These are phyloP conservation scores for Epinephelus coioides DNA, from an alignment of 2,797 vertebrate species.

Conservation along the genomic window DNA sequence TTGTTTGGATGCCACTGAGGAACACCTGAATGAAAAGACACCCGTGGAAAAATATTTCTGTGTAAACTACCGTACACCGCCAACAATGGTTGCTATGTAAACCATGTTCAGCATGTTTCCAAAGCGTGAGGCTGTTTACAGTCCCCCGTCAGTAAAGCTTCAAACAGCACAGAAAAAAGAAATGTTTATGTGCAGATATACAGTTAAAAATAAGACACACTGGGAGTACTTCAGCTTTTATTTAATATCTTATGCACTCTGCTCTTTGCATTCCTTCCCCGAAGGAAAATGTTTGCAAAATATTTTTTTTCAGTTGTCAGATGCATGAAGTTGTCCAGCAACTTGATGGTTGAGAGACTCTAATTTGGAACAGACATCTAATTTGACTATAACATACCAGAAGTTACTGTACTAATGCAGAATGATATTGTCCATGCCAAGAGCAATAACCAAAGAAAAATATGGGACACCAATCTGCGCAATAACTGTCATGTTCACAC, in stretches of 20 bases:
- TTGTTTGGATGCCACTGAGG: conserved; percentile 49
- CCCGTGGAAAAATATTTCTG: conserved; percentile 41
- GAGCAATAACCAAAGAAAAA: not conserved
- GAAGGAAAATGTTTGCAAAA: conserved; percentile 20
- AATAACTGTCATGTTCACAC: not conserved
- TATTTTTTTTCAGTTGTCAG: conserved; percentile 8
- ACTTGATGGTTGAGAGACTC: conserved; percentile 47
- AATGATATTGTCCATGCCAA: not conserved
- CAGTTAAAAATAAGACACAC: not conserved
- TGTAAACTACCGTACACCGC: conserved; percentile 17
- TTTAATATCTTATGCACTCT: not conserved
- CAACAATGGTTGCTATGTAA: conserved; percentile 30
- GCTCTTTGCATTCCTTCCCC: not conserved
- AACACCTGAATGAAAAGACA: conserved; percentile 46
- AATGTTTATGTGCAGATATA: not conserved
- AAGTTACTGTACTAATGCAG: not conserved
- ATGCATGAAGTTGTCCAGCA: conserved; percentile 22
- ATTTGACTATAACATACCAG: conserved; percentile 18
- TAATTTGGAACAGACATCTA: conserved; percentile 34
- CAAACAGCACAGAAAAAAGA: not conserved
- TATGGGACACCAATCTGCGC: not conserved
- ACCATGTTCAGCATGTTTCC: conserved; percentile 32
- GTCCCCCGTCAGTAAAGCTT: not conserved
- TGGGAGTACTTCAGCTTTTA: not conserved
- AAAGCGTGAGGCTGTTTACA: conserved; percentile 2